Evolutionary conservation across 1,140 invertebrate genomes (phyloP), one percentile per base, ranked within the genome.

Genomic region (Drosophila burlai): DNA sequence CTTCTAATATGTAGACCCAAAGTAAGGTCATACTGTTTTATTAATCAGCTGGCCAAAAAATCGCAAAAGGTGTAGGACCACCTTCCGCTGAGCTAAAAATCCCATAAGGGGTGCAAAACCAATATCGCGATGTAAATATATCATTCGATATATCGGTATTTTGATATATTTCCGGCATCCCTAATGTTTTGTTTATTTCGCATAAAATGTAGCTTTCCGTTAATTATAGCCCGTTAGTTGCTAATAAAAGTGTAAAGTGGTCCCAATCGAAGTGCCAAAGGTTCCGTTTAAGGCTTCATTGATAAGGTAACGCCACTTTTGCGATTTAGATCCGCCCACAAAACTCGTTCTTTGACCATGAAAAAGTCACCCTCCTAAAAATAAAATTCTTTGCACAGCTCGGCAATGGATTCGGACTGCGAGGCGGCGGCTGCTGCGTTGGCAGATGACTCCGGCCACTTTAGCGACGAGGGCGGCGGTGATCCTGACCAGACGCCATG

Each of bases 391-490:
- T 54, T 43, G 11, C 34, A 57, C 26, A 79, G 63, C 50, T 62
- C 31, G n/a, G 31, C 36, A 57, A 86, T 83, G 83, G 83, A 87
- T 9, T 71, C 61, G 1, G 76, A 77, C n/a, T 64, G 55, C 52
- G 42, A 69, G 45, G 74, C 24, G 15, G 59, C 61, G 16, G 59
- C 58, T 52, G 67, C 55, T 34, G 54, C 50, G 26, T 63, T 72
- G 69, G 73, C 75, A 54, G 85, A 89, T 55, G 85, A 89, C 31
- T 89, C 85, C 29, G 85, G 85, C 6, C 49, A 82, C 29, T 89
- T 84, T 13, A 89, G 85, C 29, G 85, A 89, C 24, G 69, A 72
- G 43, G 59, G 60, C 16, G 43, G 45, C 5, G 55, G 29, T 4
- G 54, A 71, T 36, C 7, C 24, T 13, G 50, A n/a, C 2, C 43